A percentile compares a stretch with the other conserved stretches of the same genome.
Conservation (phyloP, 2,113 vertebrate species). For the Phainopepla nitens region DNA sequence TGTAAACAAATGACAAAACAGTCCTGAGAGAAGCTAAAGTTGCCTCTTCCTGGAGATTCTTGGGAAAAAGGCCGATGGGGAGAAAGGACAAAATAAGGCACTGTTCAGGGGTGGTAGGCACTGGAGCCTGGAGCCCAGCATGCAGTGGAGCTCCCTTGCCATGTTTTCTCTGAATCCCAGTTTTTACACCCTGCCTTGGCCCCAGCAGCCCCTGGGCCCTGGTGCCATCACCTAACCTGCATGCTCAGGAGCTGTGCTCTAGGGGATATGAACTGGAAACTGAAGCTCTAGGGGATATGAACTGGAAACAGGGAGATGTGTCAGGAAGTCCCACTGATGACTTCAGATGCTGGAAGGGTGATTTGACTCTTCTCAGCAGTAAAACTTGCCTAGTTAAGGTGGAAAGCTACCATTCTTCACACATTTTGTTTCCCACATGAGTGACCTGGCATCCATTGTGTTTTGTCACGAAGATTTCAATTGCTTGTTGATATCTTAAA, state of each 20-base stretch:
- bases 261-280: not conserved
- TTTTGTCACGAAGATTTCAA: not conserved
- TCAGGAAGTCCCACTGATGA: not conserved
- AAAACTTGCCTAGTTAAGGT: not conserved
- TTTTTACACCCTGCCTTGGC: not conserved
- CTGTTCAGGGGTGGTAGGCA: not conserved
- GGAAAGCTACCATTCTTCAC: not conserved
- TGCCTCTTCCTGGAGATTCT: not conserved
- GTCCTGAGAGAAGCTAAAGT: not conserved
- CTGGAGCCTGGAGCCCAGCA: not conserved
- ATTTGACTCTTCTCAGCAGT: not conserved
- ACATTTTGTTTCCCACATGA: fast-evolving
- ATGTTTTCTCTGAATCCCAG: not conserved
- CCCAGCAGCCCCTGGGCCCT: not conserved
- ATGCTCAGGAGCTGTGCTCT: not conserved
- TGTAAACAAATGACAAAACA: not conserved
- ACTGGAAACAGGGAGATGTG: not conserved
- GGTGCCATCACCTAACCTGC: not conserved
- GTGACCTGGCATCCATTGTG: not conserved
- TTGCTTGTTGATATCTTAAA: not conserved
- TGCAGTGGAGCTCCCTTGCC: not conserved
- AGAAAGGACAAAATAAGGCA: not conserved
- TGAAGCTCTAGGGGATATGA: not conserved
- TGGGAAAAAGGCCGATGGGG: not conserved
- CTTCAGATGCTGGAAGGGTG: not conserved